Percentiles rank a stretch among this genome's conserved stretches.
Evolutionary conservation across 1,140 invertebrate genomes (phyloP).

Genomic region (Drosophila baimaii): DNA sequence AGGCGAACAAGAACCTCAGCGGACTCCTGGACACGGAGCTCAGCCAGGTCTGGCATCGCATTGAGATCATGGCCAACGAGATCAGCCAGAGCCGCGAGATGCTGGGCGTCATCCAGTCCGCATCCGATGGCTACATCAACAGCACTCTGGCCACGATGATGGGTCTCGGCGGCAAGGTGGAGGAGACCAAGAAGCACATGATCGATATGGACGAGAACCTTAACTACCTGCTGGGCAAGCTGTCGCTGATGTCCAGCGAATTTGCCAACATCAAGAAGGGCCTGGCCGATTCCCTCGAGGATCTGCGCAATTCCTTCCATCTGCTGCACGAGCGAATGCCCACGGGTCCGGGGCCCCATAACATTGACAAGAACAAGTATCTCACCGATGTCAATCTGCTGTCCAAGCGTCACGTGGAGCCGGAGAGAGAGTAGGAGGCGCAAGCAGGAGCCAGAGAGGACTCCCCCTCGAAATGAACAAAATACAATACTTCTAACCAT

Average conservation of each 20-base stretch:
- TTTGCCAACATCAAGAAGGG: constrained; percentile 93
- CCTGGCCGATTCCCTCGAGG: constrained; percentile 89
- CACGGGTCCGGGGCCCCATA: constrained; percentile 51
- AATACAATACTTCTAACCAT: constrained; percentile 57
- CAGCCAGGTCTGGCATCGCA: constrained; percentile 93
- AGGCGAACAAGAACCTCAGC: constrained; percentile 90
- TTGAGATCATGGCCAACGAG: constrained; percentile 94
- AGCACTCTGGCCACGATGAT: constrained; percentile 92
- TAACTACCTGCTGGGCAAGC: constrained; percentile 92
- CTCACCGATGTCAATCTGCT: constrained; percentile 64
- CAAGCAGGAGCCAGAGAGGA: background rate
- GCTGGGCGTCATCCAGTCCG: constrained; percentile 90
- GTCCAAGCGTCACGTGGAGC: constrained; percentile 58
- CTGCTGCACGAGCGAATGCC: constrained; percentile 87
- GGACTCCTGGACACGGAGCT: constrained; percentile 92
- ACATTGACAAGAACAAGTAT: constrained; percentile 68
- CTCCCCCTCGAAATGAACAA: constrained; percentile 5
- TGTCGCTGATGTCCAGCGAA: constrained; percentile 93
- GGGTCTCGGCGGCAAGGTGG: constrained; percentile 91
- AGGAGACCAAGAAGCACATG: constrained; percentile 91
- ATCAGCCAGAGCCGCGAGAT: constrained; percentile 90
- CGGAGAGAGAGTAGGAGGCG: constrained; percentile 36
- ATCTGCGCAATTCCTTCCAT: constrained; percentile 89
- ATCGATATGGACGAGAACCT: constrained; percentile 92
- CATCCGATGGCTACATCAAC: constrained; percentile 92